Evolutionary conservation across 2,888 invertebrate species (phyloP).

Genomic region (Petrolisthes manimaculis): DNA sequence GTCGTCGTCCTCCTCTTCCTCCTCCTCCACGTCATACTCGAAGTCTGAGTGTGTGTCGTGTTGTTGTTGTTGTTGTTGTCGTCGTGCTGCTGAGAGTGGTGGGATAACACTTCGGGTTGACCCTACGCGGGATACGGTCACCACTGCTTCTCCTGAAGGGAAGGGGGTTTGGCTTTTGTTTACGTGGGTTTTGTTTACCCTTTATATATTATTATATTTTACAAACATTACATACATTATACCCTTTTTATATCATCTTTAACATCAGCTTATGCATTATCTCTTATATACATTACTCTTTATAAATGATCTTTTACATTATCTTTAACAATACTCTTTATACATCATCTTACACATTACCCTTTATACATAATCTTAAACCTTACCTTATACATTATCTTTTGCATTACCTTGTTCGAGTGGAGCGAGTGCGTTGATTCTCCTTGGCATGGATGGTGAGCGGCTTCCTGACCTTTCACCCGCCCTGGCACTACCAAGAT

Average conservation of each 20-base stretch:
- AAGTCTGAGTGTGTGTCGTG: constrained; percentile 10
- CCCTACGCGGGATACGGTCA: constrained; percentile 26
- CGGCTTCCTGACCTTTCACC: constrained; percentile 41
- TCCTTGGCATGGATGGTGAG: constrained; percentile 48
- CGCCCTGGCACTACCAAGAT: constrained; percentile 51
- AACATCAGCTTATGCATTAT: too few species aligned
- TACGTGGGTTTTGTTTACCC: too few species aligned
- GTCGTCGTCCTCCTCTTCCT: constrained; percentile 49
- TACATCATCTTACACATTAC: too few species aligned
- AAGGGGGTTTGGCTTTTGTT: too few species aligned
- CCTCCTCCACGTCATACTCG: constrained; percentile 33
- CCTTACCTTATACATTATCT: too few species aligned
- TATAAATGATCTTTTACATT: too few species aligned
- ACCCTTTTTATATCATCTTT: too few species aligned
- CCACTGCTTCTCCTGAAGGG: constrained; percentile 29
- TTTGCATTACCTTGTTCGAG: constrained; percentile 54
- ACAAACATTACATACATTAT: too few species aligned
- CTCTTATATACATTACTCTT: too few species aligned
- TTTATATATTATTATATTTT: too few species aligned
- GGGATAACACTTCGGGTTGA: constrained; percentile 52
- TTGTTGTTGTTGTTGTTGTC: background rate
- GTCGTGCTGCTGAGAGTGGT: constrained; percentile 43
- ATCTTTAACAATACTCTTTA: too few species aligned
- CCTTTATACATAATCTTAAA: too few species aligned
- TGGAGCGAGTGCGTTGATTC: constrained; percentile 59